A percentile compares a stretch with the other conserved stretches of the same genome.
Evolutionary conservation across 2,797 vertebrate species (phyloP).

Genomic region (Sternarchorhynchus goeldii): DNA sequence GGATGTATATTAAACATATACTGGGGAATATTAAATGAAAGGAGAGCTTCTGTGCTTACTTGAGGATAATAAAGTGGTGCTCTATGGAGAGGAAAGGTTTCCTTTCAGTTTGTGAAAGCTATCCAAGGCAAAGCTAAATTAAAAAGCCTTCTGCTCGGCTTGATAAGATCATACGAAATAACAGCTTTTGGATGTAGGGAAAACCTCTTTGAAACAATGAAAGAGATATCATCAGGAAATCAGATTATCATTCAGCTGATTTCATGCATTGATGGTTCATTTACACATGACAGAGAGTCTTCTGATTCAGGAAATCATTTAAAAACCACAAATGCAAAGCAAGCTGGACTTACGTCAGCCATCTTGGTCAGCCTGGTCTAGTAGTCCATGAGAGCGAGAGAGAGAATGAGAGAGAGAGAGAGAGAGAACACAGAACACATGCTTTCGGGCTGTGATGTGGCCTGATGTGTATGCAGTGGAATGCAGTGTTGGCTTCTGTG

Average conservation of each 20-base stretch:
- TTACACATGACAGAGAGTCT: conserved; percentile 10
- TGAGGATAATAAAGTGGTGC: background rate
- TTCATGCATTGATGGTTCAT: conserved; percentile 20
- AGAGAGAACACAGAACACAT: background rate
- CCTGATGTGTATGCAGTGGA: conserved; percentile 50
- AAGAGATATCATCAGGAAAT: conserved; percentile 19
- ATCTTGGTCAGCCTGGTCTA: conserved; percentile 79
- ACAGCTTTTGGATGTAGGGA: too few species aligned
- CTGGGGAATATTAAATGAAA: conserved; percentile 4
- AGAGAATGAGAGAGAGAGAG: background rate
- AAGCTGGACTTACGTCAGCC: conserved; percentile 73
- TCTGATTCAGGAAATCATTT: too few species aligned
- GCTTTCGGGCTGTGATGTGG: conserved; percentile 41
- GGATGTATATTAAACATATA: background rate
- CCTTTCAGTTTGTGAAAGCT: too few species aligned
- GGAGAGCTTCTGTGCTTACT: background rate
- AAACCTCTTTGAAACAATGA: background rate
- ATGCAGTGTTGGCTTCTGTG: conserved; percentile 33
- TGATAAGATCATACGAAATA: too few species aligned
- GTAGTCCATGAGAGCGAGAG: conserved; percentile 63
- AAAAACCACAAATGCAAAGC: background rate
- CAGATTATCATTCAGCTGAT: conserved; percentile 34
- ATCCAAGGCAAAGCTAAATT: too few species aligned
- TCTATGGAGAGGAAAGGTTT: too few species aligned
- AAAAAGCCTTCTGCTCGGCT: background rate